phyloP scores from a whole-genome alignment of 2,797 vertebrate species.

The Epinephelus awoara region DNA sequence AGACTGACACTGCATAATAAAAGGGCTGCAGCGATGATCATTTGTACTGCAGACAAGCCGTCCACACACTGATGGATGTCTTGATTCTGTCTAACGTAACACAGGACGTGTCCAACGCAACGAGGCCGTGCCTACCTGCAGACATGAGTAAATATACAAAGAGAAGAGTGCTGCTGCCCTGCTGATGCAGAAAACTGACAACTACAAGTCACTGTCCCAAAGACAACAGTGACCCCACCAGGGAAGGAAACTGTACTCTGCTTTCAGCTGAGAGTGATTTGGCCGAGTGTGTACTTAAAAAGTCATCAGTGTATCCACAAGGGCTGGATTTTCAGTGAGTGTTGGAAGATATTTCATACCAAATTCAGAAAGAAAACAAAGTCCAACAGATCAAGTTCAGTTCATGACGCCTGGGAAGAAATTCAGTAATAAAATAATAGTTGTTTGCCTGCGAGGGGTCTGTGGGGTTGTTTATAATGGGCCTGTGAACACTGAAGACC shows the following conservation, averaged over 20 bases:
- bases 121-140: constrained; percentile 11
- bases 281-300: constrained; percentile 64
- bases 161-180: constrained; percentile 5
- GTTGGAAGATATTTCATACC: constrained; percentile 53
- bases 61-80: constrained; percentile 31
- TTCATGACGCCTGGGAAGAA: constrained; percentile 64
- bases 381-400: constrained; percentile 58
- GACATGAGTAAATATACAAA: constrained; percentile 36
- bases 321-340: constrained; percentile 46
- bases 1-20: constrained; percentile 56
- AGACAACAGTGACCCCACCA: constrained; percentile 49
- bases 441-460: constrained; percentile 51
- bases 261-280: constrained; percentile 57
- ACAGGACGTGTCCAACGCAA: background rate
- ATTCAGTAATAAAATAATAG: constrained; percentile 68
- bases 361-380: constrained; percentile 74
- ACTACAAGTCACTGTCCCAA: constrained; percentile 28
- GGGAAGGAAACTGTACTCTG: constrained; percentile 54
- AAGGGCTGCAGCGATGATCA: constrained; percentile 19
- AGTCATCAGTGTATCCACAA: constrained; percentile 62
- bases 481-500: constrained; percentile 54
- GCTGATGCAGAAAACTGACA: constrained; percentile 38
- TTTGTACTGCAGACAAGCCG: constrained; percentile 43
- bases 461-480: constrained; percentile 41
- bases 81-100: constrained; percentile 25